Conservation (phyloP, 2,888 invertebrate species). For the Lepidochitona cinerea region DNA sequence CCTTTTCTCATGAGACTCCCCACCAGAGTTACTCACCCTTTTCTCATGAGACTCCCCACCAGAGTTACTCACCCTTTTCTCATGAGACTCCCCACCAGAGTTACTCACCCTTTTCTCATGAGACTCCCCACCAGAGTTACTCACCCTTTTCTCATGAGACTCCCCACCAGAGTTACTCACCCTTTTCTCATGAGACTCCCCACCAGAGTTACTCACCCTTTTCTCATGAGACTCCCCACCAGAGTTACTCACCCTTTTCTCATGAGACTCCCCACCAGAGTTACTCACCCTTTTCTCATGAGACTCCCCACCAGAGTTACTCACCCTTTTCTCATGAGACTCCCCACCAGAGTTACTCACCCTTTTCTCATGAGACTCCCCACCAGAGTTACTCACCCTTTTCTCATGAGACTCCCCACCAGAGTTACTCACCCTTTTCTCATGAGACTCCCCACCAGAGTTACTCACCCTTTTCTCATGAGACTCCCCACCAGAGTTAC, state of each 20-base stretch:
- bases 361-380: neutral
- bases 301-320: slow-evolving; percentile 11
- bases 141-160: neutral
- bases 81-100: neutral
- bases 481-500: neutral
- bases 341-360: slow-evolving; percentile 77
- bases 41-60: neutral
- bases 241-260: neutral
- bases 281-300: no score
- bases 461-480: neutral
- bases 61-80: neutral
- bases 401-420: slow-evolving; percentile 94
- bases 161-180: neutral
- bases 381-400: slow-evolving; percentile 75
- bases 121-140: neutral
- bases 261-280: neutral
- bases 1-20: neutral
- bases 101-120: neutral
- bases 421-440: slow-evolving; percentile 66
- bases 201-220: neutral
- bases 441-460: neutral
- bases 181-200: no score
- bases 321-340: slow-evolving; percentile 84
- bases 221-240: neutral
- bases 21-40: neutral